Evolutionary conservation across 35 echinoderm and acorn worm species (phyloP).

Genomic region (Holothuria glaberrima): DNA sequence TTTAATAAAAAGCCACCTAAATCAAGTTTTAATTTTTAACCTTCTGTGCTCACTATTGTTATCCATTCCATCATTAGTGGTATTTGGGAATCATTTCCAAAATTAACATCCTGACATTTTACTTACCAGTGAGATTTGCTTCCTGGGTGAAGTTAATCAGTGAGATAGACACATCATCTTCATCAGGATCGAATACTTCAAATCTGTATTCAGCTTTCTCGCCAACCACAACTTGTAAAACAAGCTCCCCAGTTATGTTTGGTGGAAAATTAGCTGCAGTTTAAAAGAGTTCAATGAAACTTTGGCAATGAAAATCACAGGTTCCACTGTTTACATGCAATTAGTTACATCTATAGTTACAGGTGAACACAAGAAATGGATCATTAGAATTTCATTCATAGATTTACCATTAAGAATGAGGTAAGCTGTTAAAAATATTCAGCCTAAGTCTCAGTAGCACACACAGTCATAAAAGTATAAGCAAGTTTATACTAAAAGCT

Average conservation of each 20-base stretch:
- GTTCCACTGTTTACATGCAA: not conserved
- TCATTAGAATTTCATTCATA: not conserved
- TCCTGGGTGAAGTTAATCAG: not conserved
- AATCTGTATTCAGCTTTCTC: not conserved
- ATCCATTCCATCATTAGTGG: no score
- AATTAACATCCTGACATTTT: no score
- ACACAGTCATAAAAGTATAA: no score
- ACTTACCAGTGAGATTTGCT: slow-evolving; percentile 4
- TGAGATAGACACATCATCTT: not conserved
- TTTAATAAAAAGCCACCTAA: no score
- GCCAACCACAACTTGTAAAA: not conserved
- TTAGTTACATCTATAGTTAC: not conserved
- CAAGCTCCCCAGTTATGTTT: slow-evolving; percentile 34
- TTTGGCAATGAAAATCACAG: not conserved
- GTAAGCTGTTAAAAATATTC: no score
- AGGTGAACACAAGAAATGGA: not conserved
- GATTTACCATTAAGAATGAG: no score
- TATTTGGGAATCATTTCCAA: no score
- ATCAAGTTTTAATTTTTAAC: no score
- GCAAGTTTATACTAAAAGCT: no score
- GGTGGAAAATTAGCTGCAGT: slow-evolving; percentile 49
- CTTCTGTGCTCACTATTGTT: no score
- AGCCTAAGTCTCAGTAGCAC: no score
- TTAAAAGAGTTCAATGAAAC: not conserved
- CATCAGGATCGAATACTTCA: slow-evolving; percentile 17